A percentile compares a stretch with the other conserved stretches of the same genome.
Conservation (phyloP, 2,113 vertebrate species). For the Lophotis ruficrista region DNA sequence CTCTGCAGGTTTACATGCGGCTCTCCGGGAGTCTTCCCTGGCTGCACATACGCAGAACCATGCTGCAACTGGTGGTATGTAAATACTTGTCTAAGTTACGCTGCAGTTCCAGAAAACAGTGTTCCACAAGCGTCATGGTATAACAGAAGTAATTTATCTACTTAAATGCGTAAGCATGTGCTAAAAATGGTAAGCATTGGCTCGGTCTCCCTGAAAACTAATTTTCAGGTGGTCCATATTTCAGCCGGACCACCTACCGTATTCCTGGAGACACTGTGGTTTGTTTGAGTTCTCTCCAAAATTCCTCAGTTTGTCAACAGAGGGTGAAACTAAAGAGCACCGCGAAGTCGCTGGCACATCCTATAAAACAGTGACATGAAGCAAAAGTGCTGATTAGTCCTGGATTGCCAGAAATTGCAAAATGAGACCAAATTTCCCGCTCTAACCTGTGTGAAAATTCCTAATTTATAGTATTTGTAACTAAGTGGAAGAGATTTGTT, state of each 20-base stretch:
- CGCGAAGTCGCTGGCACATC: not conserved
- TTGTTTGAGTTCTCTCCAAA: accelerated
- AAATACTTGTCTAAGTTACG: not conserved
- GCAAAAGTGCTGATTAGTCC: not conserved
- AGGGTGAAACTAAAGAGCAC: not conserved
- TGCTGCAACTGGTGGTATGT: not conserved
- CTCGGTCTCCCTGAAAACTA: not conserved
- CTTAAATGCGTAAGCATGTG: not conserved
- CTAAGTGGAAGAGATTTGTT: not conserved
- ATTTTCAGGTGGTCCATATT: not conserved
- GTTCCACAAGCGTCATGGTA: not conserved
- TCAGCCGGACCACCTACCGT: accelerated
- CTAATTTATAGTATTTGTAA: not conserved
- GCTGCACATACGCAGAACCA: accelerated
- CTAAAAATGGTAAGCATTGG: not conserved
- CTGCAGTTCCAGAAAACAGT: not conserved
- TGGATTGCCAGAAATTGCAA: not conserved
- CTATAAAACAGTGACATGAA: not conserved
- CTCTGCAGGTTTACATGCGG: accelerated
- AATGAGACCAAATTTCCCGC: not conserved
- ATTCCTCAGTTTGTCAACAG: not conserved
- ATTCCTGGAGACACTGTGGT: not conserved
- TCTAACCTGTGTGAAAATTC: not conserved
- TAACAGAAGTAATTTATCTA: too few relatives aligned
- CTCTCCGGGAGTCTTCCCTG: too few relatives aligned